Conservation (phyloP, 2,888 invertebrate species). For the Drosophila peninsularis region DNA sequence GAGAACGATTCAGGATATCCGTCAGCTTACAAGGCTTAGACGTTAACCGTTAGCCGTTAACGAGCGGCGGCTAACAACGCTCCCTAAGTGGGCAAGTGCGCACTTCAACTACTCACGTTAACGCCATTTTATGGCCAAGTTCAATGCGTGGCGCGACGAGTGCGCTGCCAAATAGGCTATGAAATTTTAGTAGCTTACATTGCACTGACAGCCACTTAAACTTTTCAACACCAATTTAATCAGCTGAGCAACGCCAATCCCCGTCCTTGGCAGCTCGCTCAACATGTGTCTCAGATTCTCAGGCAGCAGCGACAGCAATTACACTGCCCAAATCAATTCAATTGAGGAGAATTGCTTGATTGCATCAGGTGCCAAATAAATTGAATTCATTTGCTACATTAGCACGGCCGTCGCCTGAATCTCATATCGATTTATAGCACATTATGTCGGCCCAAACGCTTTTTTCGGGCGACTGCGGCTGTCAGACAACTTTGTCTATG, state of each 20-base stretch:
- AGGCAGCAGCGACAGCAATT: background rate
- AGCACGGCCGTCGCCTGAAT: background rate
- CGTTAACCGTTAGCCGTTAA: conserved; percentile 66
- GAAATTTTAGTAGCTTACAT: conserved; percentile 71
- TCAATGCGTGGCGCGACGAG: background rate
- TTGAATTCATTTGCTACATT: conserved; percentile 9
- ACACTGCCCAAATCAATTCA: conserved; percentile 1
- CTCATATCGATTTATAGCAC: conserved; percentile 1
- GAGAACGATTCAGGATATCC: conserved; percentile 66
- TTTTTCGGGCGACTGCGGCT: background rate
- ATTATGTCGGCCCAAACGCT: background rate
- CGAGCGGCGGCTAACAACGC: conserved; percentile 25
- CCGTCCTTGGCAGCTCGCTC: conserved; percentile 6
- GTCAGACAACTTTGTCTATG: background rate
- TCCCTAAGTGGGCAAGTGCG: conserved; percentile 60
- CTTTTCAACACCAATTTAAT: conserved; percentile 77
- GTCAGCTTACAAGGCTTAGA: conserved; percentile 74
- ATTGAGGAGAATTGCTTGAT: conserved; percentile 12
- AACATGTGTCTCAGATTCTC: conserved; percentile 28
- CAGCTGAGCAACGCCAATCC: conserved; percentile 56
- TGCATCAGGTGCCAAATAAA: conserved; percentile 19
- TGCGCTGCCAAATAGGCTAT: conserved; percentile 36
- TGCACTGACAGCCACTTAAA: conserved; percentile 71
- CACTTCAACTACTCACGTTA: conserved; percentile 76
- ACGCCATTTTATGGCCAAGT: conserved; percentile 57